Base-by-base conservation (phyloP, 2,113 vertebrate genomes). In the Rhinoptilus africanus region DNA sequence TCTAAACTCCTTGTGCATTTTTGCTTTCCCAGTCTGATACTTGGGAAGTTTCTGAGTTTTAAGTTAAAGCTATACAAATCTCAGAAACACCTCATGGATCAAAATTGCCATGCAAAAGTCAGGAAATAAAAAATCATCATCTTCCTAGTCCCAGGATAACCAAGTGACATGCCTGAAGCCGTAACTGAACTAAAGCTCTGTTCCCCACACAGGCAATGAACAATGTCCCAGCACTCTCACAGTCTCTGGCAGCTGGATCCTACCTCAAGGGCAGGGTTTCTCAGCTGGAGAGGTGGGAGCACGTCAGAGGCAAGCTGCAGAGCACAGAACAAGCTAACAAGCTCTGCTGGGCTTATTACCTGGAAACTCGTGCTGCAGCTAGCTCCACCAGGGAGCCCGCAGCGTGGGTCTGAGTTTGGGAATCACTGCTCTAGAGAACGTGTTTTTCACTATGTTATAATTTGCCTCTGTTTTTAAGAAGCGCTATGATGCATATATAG, bases 161-260 rank as follows among this genome's bases (percentile, higher is more conserved):
- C 0, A 1, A 71, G 37, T 4, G 34, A 64, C 23, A 4, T 8
- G 22, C n/a, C 50, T 4, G 1, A 75, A 57, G 45, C 21, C 34
- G 8, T 20, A 84, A 54, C 28, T 5, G 39, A 73, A 56, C 39
- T 32, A 21, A 59, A 37, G 22, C 0, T 1, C 68, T 30, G 19
- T 2, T 41, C 30, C 19, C 66, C 54, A 26, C 9, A 2, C 0
- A 3, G 80, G 39, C 66, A 79, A 34, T 0, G 3, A 78, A 48
- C 39, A 47, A 53, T 1, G 1, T 24, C 30, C 43, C 43, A 87
- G 5, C 39, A 7, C 23, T 41, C 30, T 43, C 3, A 2, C 22
- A 16, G 51, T 15, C n/a, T 35, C 51, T 1, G 1, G 21, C 1
- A 4, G n/a, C 39, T 27, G 45, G 51, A 67, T 66, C 47, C 66